Evolutionary conservation across 2,113 vertebrate species (phyloP).

Genomic region (Clinocottus analis): DNA sequence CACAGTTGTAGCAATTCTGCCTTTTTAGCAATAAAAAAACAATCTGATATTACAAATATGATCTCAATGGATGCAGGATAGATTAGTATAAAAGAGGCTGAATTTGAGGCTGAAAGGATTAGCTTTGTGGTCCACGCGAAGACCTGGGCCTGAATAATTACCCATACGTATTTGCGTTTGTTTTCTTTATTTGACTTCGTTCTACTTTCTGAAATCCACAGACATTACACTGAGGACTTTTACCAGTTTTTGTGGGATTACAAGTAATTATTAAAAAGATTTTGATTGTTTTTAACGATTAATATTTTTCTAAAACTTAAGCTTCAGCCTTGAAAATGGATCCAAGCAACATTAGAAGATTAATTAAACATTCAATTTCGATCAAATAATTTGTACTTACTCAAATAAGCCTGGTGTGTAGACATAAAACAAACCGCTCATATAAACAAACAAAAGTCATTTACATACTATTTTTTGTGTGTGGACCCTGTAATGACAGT

Average conservation of each 20-base stretch:
- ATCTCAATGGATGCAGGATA: neutral
- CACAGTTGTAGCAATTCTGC: neutral
- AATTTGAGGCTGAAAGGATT: neutral
- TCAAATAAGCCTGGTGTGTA: slow-evolving; percentile 1
- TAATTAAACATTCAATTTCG: slow-evolving; percentile 21
- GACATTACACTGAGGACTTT: neutral
- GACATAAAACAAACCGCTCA: neutral
- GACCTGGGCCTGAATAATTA: neutral
- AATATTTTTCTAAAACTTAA: slow-evolving; percentile 5
- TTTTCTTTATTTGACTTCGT: neutral
- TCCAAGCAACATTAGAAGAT: neutral
- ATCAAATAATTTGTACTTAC: slow-evolving; percentile 19
- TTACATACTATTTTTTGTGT: neutral
- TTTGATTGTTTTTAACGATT: neutral
- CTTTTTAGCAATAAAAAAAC: slow-evolving; percentile 11
- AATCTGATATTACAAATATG: neutral
- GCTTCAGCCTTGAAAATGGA: slow-evolving; percentile 12
- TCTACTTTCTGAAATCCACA: neutral
- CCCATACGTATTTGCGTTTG: neutral
- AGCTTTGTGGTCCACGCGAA: neutral
- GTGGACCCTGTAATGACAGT: neutral
- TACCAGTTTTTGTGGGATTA: slow-evolving; percentile 4
- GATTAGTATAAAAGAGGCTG: neutral
- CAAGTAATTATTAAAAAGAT: slow-evolving; percentile 7
- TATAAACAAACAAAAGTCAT: neutral